A percentile compares a stretch with the other conserved stretches of the same genome.
phyloP scores from a whole-genome alignment of 2,113 vertebrate species.

The Acanthisitta chloris region DNA sequence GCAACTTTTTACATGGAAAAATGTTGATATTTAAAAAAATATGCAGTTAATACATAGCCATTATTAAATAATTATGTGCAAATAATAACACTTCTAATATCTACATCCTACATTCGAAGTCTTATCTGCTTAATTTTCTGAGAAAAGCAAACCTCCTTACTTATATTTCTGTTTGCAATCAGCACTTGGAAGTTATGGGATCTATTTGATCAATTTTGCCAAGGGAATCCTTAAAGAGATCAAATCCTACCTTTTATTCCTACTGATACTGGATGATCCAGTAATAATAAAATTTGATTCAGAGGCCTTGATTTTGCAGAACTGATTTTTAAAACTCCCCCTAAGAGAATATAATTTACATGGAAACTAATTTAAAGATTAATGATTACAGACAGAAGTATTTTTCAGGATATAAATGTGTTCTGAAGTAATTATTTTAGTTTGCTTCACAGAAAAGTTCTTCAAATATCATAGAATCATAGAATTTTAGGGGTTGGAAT shows the following conservation, averaged over 20 bases:
- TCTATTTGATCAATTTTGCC: not conserved
- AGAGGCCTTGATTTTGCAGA: not conserved
- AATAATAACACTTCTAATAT: not conserved
- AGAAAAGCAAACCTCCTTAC: not conserved
- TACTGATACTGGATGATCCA: not conserved
- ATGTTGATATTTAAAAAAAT: not conserved
- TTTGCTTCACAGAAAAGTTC: not conserved
- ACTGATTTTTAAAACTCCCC: not conserved
- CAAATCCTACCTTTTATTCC: not conserved
- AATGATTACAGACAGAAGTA: not conserved
- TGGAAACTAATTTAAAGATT: not conserved
- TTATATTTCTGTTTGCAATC: not conserved
- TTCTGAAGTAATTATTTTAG: not conserved
- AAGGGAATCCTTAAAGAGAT: not conserved
- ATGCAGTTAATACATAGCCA: not conserved
- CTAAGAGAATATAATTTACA: not conserved
- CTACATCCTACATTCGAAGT: not conserved
- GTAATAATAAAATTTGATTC: not conserved
- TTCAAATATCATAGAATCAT: too few species aligned
- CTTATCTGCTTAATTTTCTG: not conserved
- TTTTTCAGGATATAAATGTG: not conserved
- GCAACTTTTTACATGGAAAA: not conserved
- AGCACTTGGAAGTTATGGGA: not conserved
- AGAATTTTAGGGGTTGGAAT: too few species aligned
- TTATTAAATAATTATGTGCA: not conserved